A percentile compares a stretch with the other conserved stretches of the same genome.
Evolutionary conservation across 2,888 invertebrate species (phyloP).

Genomic region (Drosophila ustulata): DNA sequence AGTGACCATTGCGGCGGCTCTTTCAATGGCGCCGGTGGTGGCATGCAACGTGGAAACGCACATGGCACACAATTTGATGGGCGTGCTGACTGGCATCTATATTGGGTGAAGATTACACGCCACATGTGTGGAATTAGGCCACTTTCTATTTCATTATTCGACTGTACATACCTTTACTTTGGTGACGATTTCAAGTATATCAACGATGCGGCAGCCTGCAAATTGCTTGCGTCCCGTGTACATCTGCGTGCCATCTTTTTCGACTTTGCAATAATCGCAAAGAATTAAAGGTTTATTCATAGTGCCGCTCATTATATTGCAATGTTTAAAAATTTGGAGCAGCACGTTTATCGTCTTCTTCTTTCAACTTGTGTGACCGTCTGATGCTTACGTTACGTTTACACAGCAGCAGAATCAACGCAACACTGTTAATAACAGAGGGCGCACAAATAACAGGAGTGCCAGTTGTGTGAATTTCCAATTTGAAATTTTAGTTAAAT

Average conservation of each 20-base stretch:
- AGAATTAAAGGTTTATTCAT: conserved; percentile 14
- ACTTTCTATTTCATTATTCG: not conserved
- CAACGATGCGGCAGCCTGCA: conserved; percentile 47
- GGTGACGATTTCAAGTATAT: conserved; percentile 44
- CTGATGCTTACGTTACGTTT: conserved; percentile 1
- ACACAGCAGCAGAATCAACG: not conserved
- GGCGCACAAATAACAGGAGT: not conserved
- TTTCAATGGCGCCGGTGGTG: conserved; percentile 29
- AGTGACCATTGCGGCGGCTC: conserved; percentile 22
- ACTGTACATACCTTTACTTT: conserved; percentile 53
- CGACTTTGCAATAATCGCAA: conserved; percentile 48
- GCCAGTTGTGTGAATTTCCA: no score
- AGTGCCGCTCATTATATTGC: conserved; percentile 26
- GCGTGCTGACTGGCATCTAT: conserved; percentile 35
- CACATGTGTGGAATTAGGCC: not conserved
- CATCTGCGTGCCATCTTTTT: conserved; percentile 34
- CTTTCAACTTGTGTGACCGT: conserved; percentile 3
- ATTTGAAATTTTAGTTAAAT: no score
- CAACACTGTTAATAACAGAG: conserved; percentile 19
- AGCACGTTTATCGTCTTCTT: conserved; percentile 34
- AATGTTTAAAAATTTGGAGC: not conserved
- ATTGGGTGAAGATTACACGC: not conserved
- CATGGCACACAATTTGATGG: conserved; percentile 51
- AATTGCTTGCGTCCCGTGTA: conserved; percentile 43
- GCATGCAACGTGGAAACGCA: conserved; percentile 42